Evolutionary conservation across 2,113 vertebrate genomes (phyloP).

Genomic region (Sigmodon hispidus): DNA sequence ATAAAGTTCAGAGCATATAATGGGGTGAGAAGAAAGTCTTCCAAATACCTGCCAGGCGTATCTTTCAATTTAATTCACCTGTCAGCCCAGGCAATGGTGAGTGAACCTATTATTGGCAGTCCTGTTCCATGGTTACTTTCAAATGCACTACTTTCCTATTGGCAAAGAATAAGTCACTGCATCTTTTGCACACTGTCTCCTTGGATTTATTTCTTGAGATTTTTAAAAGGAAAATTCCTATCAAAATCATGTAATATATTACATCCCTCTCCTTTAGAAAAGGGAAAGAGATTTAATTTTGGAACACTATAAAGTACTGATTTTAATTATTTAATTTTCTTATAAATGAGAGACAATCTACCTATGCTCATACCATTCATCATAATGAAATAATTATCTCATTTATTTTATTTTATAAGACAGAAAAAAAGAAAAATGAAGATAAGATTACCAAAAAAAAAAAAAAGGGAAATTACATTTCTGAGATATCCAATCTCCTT

Average conservation of each 20-base stretch:
- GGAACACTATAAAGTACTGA: conserved; percentile 65
- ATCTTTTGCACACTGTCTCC: background rate
- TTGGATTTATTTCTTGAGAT: conserved; percentile 37
- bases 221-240: conserved; percentile 38
- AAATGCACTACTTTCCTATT: background rate
- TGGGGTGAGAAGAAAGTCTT: conserved; percentile 60
- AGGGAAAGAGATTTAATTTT: conserved; percentile 63
- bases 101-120: conserved; percentile 30
- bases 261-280: conserved; percentile 14
- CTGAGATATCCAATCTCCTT: background rate
- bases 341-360: conserved; percentile 72
- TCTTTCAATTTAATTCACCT: conserved; percentile 71
- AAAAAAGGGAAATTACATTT: background rate
- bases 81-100: conserved; percentile 50
- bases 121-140: background rate
- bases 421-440: background rate
- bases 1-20: conserved; percentile 72
- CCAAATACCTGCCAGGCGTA: conserved; percentile 51
- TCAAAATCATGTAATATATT: conserved; percentile 34
- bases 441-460: background rate
- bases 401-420: conserved; percentile 66
- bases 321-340: conserved; percentile 68
- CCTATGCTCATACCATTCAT: conserved; percentile 56
- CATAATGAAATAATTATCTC: conserved; percentile 73
- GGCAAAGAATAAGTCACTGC: conserved; percentile 1